Evolutionary conservation across 2,888 invertebrate species (phyloP).

Genomic region (Ochlodes sylvanus): DNA sequence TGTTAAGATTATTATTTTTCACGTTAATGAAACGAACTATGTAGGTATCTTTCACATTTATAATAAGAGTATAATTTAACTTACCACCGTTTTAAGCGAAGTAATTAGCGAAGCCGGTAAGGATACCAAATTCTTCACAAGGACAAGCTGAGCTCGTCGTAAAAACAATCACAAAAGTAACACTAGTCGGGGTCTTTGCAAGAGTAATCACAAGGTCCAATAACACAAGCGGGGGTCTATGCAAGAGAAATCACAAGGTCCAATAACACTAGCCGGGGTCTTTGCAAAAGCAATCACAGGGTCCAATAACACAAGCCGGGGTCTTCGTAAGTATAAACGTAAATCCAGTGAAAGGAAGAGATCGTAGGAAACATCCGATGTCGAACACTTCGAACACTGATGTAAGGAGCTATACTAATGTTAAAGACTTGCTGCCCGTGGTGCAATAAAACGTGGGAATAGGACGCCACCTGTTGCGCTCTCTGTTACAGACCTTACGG

Average conservation of each 20-base stretch:
- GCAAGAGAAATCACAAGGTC: conserved; percentile 4
- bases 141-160: conserved; percentile 4
- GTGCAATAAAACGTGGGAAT: conserved; percentile 4
- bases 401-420: conserved; percentile 4
- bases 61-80: conserved; percentile 4
- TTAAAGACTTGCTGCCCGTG: conserved; percentile 4
- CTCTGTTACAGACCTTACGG: conserved; percentile 4
- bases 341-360: conserved; percentile 4
- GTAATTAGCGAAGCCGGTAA: conserved; percentile 4
- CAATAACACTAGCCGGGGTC: conserved; percentile 4
- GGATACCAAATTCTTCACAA: conserved; percentile 4
- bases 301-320: conserved; percentile 4
- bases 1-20: conserved; percentile 4
- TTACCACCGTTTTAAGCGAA: conserved; percentile 4
- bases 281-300: conserved; percentile 4
- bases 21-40: conserved; percentile 4
- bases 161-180: conserved; percentile 4
- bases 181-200: conserved; percentile 4
- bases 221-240: conserved; percentile 4
- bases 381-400: conserved; percentile 4
- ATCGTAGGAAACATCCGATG: conserved; percentile 4
- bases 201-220: conserved; percentile 4
- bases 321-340: conserved; percentile 4
- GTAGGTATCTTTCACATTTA: conserved; percentile 4
- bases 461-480: conserved; percentile 2